phyloP scores from a whole-genome alignment of 2,888 invertebrate species.

The Penaeus monodon region DNA sequence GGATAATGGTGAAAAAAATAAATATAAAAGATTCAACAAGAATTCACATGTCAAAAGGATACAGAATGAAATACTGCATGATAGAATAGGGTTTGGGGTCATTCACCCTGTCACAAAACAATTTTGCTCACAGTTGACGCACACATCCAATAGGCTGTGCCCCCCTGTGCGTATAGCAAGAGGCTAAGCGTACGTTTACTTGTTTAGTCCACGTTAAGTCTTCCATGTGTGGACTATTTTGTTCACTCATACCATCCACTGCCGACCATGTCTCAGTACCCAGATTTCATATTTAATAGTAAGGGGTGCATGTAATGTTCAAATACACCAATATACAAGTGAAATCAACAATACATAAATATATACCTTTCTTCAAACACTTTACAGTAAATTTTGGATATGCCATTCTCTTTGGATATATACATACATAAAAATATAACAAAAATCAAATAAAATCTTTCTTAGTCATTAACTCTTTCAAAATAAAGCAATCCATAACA shows the following conservation, averaged over 20 bases:
- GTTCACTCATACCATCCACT: constrained; percentile 29
- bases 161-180: constrained; percentile 21
- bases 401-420: too few species aligned
- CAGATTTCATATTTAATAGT: background rate
- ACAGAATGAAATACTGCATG: constrained; percentile 21
- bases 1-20: too few species aligned
- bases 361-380: too few species aligned
- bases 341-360: too few species aligned
- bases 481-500: too few species aligned
- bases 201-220: constrained; percentile 26
- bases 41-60: too few species aligned
- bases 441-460: too few species aligned
- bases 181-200: constrained; percentile 20
- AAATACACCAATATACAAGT: background rate
- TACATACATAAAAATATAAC: too few species aligned
- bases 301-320: background rate
- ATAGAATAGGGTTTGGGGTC: constrained; percentile 18
- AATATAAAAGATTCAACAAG: too few species aligned
- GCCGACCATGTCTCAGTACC: constrained; percentile 23
- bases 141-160: constrained; percentile 28
- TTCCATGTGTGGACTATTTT: constrained; percentile 26
- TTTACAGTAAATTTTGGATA: too few species aligned
- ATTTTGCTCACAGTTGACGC: constrained; percentile 28
- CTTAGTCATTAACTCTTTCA: too few species aligned
- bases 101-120: constrained; percentile 35